Conservation (phyloP, 2,113 vertebrate genomes). For the Microtus montanus region DNA sequence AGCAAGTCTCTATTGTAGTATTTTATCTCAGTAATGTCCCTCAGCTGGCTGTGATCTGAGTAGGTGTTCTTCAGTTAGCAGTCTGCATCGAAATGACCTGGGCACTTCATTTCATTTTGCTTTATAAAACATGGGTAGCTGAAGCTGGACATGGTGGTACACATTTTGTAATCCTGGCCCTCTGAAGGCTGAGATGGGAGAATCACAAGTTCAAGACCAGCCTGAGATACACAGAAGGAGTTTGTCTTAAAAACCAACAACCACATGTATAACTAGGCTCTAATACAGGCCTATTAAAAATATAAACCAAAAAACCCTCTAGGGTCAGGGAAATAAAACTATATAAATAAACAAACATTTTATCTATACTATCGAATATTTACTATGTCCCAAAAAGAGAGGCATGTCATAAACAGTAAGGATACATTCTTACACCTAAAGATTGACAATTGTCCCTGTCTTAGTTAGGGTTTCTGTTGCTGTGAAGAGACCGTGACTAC, state of each 20-base stretch:
- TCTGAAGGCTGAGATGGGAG: neutral
- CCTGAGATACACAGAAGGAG: neutral
- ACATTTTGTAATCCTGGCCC: neutral
- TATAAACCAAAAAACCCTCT: neutral
- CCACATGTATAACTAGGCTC: neutral
- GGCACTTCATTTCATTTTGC: constrained; percentile 25
- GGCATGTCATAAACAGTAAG: constrained; percentile 3
- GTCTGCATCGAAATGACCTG: neutral
- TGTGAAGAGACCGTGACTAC: neutral
- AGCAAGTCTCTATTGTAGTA: neutral
- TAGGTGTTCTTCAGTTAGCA: neutral
- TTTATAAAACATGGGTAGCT: neutral
- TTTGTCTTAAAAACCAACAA: neutral
- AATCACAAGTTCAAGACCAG: neutral
- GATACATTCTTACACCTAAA: constrained; percentile 17
- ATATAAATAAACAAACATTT: neutral
- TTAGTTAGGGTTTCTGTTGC: neutral
- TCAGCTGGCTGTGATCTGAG: neutral
- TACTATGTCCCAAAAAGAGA: neutral
- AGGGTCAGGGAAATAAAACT: neutral
- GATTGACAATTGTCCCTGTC: neutral
- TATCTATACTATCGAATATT: neutral
- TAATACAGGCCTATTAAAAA: neutral
- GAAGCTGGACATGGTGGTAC: neutral
- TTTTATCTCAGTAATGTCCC: neutral